A percentile compares a stretch with the other conserved stretches of the same genome.
These are phyloP conservation scores for Protonibea diacanthus DNA, from an alignment of 2,797 vertebrate species.

Conservation along the genomic window DNA sequence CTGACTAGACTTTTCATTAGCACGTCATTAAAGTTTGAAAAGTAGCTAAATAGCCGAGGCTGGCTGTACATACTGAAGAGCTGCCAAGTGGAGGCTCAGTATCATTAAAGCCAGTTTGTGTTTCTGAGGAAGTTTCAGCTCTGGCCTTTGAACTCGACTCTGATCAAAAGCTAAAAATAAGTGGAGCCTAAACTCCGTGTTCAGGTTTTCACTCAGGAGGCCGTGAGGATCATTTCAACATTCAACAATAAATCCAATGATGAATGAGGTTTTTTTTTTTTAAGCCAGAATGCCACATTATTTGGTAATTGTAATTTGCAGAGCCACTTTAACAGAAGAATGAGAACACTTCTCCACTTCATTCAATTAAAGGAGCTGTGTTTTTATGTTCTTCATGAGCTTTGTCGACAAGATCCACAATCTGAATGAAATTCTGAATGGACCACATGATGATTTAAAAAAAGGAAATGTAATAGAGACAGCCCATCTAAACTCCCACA, in stretches of 20 bases:
- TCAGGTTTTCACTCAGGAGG: background rate
- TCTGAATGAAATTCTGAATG: background rate
- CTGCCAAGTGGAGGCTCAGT: conserved; percentile 32
- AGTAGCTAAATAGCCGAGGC: conserved; percentile 56
- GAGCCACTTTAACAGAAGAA: conserved; percentile 8
- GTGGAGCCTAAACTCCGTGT: background rate
- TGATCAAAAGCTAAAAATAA: conserved; percentile 5
- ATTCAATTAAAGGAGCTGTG: background rate
- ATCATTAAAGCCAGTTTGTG: conserved; percentile 18
- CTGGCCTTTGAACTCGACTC: conserved; percentile 11
- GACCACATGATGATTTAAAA: background rate
- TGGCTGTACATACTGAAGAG: conserved; percentile 22
- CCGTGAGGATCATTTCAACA: background rate
- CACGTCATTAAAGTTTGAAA: conserved; percentile 68
- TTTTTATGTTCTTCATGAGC: background rate
- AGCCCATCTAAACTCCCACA: conserved; percentile 14
- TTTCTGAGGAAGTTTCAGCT: conserved; percentile 29
- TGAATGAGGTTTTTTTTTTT: conserved; percentile 4
- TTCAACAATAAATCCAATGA: background rate
- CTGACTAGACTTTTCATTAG: conserved; percentile 72
- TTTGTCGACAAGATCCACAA: background rate
- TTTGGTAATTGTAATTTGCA: background rate
- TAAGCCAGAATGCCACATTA: conserved; percentile 1
- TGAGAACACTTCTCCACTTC: background rate
- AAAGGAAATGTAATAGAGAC: background rate